Evolutionary conservation across 2,797 vertebrate species (phyloP), one percentile per base, ranked within the genome.

Genomic region (Bradypodion ventrale): DNA sequence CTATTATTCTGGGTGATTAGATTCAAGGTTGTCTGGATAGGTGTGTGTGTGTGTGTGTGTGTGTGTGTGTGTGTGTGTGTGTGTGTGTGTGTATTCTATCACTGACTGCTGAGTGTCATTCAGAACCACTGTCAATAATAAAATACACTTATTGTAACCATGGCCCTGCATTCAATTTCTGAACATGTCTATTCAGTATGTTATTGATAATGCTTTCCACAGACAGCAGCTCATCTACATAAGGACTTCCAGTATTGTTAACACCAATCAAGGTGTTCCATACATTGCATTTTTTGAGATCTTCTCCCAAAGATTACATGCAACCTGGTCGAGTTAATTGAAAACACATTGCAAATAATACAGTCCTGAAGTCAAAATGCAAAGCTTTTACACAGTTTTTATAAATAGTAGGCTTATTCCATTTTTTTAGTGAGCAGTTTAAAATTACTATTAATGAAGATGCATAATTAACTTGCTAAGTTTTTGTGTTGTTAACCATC

Each of bases 331-430:
- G 87, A 90, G 82, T 87, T 92, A 87, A 88, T 82, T 90, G 88
- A 69, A 90, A 90, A 87, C 87, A 78, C 84, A 77, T 90, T 90
- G 84, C 84, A 90, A 90, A 89, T 75, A 88, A 75, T 44, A 63
- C 79, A 88, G 10, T 89, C 76, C 60, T 90, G 65, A 70, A 79
- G 80, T 83, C 52, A 87, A 32, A 87, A 40, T 52, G 21, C 84
- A 88, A 89, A 91, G 46, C 88, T 88, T 83, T 81, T 88, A 87
- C 40, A 77, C 77, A 86, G 83, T 25, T 1, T 59, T 83, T 92
- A 78, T 84, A 42, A 40, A 59, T 66, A n/a, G n/a, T 84, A 44
- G 59, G 0, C 29, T 62, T 70, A 77, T 63, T 52, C 69, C 5
- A 49, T 9, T 66, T 74, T n/a, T 63, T 79, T 85, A 80, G 60